Evolutionary conservation across 2,797 vertebrate genomes (phyloP), one percentile per base, ranked within the genome.

Genomic region (Falco biarmicus): DNA sequence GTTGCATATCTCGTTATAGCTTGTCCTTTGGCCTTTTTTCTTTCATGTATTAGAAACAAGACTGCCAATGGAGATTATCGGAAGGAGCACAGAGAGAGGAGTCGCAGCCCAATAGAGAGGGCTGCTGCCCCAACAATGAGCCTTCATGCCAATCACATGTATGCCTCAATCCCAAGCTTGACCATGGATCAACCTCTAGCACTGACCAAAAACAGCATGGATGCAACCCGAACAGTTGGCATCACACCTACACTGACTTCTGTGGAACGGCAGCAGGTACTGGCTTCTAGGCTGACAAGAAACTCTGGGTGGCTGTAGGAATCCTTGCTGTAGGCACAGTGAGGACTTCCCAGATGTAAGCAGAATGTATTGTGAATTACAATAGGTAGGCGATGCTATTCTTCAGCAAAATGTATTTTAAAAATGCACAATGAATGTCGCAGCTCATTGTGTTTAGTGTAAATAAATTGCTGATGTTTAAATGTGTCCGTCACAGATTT

Each of bases 101-200:
- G 99, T 98, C 98, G 99, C 93, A 99, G 99, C 98, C 99, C 99
- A 31, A 98, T 99, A 1, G 99, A 99, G 95, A 98, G 99, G 2
- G 98, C 98, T 6, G 98, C 98, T 57, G 98, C 99, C 87, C 98
- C 99, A 4, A 98, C 98, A 47, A 96, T 99, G 97, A 98, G 98
- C 97, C 97, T 99, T 93, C 99, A 99, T 2, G 84, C 98, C 87
- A 98, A 97, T 95, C 99, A 99, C 96, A 97, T 99, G 94, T 99
- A 99, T 79, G 96, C 98, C 31, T 98, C 98, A 90, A 98, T 99
- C 96, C 98, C 99, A 81, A 98, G 98, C 97, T 97, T 99, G 97
- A 98, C 98, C 80, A 98, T 99, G 99, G 99, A 99, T 97, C 99
- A 99, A 98, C 99, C 99, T 15, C 98, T 99, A 48, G 99, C 99